Conservation (phyloP, 2,113 vertebrate species). For the Triplophysa rosa region DNA sequence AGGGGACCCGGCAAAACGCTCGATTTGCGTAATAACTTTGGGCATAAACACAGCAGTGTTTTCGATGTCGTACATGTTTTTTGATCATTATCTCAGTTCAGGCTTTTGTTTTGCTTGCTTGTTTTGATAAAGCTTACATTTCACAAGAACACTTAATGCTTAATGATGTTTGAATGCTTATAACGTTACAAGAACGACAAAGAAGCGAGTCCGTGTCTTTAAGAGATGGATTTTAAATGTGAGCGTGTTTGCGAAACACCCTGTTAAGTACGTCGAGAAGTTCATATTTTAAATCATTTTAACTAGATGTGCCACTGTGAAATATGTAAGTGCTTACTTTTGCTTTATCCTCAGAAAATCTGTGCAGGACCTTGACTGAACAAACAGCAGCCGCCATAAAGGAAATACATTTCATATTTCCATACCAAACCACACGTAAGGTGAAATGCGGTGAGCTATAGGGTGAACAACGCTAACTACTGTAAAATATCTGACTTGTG, state of each 20-base stretch:
- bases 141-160: slow-evolving; percentile 3
- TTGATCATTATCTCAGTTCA: slow-evolving; percentile 6
- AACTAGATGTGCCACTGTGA: slow-evolving; percentile 17
- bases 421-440: not conserved
- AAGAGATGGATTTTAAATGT: not conserved
- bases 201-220: not conserved
- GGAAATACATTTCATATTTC: slow-evolving; percentile 4
- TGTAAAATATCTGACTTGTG: slow-evolving; percentile 11
- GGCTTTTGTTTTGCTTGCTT: slow-evolving; percentile 4
- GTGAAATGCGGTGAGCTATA: not conserved
- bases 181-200: not conserved
- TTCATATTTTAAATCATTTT: slow-evolving; percentile 18
- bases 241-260: not conserved
- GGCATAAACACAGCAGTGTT: not conserved
- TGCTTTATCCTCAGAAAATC: not conserved
- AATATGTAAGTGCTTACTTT: slow-evolving; percentile 21
- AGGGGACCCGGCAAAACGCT: slow-evolving; percentile 36
- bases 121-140: not conserved
- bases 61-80: slow-evolving; percentile 21
- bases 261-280: not conserved
- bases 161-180: not conserved
- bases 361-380: not conserved
- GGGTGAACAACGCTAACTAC: not conserved
- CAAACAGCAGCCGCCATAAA: not conserved
- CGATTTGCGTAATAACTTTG: slow-evolving; percentile 9